Percentiles rank a stretch among this genome's conserved stretches.
These are phyloP conservation scores for Plecotus auritus DNA, from an alignment of 2,113 vertebrate genomes.

Conservation along the genomic window DNA sequence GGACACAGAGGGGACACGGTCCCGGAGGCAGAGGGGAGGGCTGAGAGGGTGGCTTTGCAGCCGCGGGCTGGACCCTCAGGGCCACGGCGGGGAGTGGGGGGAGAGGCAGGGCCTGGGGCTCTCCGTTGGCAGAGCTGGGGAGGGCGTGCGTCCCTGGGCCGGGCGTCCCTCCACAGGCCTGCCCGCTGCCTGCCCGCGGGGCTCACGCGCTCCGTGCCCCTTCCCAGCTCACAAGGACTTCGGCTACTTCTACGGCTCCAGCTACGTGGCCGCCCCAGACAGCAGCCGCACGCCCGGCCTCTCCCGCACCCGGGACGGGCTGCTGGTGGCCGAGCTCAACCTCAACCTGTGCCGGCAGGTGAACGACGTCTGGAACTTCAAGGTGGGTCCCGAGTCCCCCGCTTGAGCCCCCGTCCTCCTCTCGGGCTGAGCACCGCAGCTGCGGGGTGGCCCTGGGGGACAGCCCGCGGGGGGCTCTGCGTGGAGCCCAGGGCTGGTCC, in stretches of 20 bases:
- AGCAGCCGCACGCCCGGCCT: conserved; percentile 92
- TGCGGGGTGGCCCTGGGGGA: background rate
- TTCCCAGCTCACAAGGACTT: conserved; percentile 90
- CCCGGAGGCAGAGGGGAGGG: too few relatives aligned
- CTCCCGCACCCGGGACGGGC: conserved; percentile 89
- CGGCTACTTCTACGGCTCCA: conserved; percentile 96
- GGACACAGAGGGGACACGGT: background rate
- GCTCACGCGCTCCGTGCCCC: background rate
- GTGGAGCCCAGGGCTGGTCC: background rate
- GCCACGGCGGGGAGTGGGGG: too few relatives aligned
- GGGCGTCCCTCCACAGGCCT: fast-evolving
- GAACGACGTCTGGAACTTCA: conserved; percentile 95
- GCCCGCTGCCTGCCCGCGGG: too few relatives aligned
- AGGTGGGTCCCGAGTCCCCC: conserved; percentile 79
- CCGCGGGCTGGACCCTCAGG: background rate
- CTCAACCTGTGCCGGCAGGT: conserved; percentile 94
- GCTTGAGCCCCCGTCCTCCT: background rate
- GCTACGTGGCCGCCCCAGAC: conserved; percentile 91
- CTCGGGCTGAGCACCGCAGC: fast-evolving
- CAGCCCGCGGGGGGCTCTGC: fast-evolving
- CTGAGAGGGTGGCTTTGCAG: background rate
- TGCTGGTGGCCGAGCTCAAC: conserved; percentile 91
- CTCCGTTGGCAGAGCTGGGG: background rate
- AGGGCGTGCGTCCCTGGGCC: background rate
- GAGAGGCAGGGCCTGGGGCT: background rate